These are phyloP conservation scores for Pseudomyrmex sp. DNA, from an alignment of 1,140 invertebrate species.

Conservation along the genomic window DNA sequence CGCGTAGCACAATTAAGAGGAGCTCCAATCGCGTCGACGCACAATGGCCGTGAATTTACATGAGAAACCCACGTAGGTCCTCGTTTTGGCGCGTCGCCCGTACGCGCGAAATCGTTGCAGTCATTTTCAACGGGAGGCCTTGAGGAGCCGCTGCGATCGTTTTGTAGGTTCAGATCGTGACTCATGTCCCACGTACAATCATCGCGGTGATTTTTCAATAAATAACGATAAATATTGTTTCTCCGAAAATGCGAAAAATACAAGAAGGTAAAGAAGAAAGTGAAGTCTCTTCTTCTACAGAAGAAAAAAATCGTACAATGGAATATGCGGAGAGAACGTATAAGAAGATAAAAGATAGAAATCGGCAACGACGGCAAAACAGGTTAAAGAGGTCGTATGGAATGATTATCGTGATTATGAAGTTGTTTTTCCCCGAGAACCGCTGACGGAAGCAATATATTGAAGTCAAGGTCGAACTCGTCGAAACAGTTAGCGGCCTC, in stretches of 20 bases:
- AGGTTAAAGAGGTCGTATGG: not conserved
- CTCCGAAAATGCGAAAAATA: not conserved
- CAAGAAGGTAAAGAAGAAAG: not conserved
- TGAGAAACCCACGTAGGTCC: constrained; percentile 24
- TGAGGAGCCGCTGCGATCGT: constrained; percentile 29
- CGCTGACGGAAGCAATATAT: constrained; percentile 64
- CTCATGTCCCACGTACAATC: constrained; percentile 60
- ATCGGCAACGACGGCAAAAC: not conserved
- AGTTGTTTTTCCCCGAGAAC: constrained; percentile 34
- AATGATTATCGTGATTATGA: constrained; percentile 14
- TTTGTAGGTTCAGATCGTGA: constrained; percentile 50
- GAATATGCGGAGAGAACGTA: not conserved
- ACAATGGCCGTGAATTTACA: constrained; percentile 47
- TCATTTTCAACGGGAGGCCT: constrained; percentile 51
- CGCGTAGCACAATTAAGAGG: constrained; percentile 9
- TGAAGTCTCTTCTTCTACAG: no score
- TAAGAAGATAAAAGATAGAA: not conserved
- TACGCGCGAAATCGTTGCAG: constrained; percentile 46
- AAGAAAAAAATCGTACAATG: not conserved
- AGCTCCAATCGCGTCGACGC: not conserved
- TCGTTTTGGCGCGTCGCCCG: not conserved
- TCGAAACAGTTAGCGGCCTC: constrained; percentile 65
- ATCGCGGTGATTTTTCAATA: no score
- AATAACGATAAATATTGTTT: not conserved
- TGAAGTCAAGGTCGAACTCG: constrained; percentile 64